These are phyloP conservation scores for Tangara arthus DNA, from an alignment of 2,797 vertebrate genomes.

Conservation along the genomic window DNA sequence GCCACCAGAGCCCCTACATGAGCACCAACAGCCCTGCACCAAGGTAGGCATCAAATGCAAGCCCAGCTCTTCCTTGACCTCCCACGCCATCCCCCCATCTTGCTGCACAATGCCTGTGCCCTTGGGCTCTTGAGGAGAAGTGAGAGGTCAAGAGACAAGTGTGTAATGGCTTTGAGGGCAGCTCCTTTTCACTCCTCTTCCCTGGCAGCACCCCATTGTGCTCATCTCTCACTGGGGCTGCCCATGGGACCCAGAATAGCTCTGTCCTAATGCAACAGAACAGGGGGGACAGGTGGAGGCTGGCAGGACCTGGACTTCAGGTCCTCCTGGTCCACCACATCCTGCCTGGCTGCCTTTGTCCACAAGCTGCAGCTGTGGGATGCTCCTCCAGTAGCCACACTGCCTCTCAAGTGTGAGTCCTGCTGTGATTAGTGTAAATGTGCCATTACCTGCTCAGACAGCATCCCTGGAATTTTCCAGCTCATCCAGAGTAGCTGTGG, in stretches of 20 bases:
- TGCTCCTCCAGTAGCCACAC: not conserved
- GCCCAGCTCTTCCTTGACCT: not conserved
- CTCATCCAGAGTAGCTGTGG: not conserved
- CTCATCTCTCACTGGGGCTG: not conserved
- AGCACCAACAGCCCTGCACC: not conserved
- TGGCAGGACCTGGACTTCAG: not conserved
- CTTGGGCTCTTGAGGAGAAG: not conserved
- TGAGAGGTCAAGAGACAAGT: not conserved
- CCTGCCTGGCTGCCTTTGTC: not conserved
- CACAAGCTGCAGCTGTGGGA: not conserved
- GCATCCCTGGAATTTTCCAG: not conserved
- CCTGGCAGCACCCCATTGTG: accelerated
- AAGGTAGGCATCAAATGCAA: not conserved
- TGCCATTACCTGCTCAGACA: accelerated
- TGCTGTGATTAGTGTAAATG: not conserved
- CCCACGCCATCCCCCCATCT: not conserved
- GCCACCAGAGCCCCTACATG: not conserved
- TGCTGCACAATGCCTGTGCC: not conserved
- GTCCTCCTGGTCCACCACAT: not conserved
- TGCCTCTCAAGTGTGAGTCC: not conserved
- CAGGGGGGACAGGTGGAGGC: not conserved
- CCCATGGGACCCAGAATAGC: not conserved
- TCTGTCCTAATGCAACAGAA: not conserved
- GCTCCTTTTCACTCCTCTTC: not conserved
- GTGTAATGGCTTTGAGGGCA: not conserved